These are phyloP conservation scores for Isotomurus palustris DNA, from an alignment of 2,888 invertebrate species.

Conservation along the genomic window DNA sequence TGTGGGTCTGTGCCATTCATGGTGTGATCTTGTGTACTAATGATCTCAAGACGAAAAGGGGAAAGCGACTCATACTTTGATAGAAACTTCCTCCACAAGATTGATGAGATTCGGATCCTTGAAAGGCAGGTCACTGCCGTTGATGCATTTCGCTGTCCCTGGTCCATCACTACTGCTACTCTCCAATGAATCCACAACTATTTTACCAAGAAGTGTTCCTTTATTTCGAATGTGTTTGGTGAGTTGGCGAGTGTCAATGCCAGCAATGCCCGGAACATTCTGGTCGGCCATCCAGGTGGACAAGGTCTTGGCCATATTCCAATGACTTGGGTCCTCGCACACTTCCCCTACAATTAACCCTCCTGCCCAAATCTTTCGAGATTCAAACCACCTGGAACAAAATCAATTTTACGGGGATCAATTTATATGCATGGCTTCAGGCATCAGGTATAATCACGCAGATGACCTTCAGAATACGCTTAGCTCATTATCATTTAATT, in stretches of 20 bases:
- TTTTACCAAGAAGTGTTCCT: slow-evolving; percentile 75
- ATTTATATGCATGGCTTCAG: too few species aligned
- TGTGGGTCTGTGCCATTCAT: too few species aligned
- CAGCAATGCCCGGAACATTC: slow-evolving; percentile 75
- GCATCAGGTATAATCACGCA: too few species aligned
- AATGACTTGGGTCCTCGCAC: slow-evolving; percentile 82
- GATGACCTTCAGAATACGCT: too few species aligned
- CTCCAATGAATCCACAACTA: slow-evolving; percentile 49
- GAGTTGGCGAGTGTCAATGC: slow-evolving; percentile 86
- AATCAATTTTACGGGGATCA: too few species aligned
- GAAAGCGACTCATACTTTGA: slow-evolving; percentile 63
- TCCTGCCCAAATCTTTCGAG: slow-evolving; percentile 81
- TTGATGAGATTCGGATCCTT: slow-evolving; percentile 81
- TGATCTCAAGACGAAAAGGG: too few species aligned
- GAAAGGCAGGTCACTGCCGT: slow-evolving; percentile 50
- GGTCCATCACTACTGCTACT: slow-evolving; percentile 14
- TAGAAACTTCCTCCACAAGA: slow-evolving; percentile 86
- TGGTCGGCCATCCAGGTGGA: slow-evolving; percentile 77
- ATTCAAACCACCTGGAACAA: slow-evolving; percentile 77
- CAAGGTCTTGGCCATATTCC: slow-evolving; percentile 74
- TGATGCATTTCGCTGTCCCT: slow-evolving; percentile 1
- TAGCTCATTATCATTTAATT: too few species aligned
- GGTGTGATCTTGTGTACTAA: too few species aligned
- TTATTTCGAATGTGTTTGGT: slow-evolving; percentile 86
- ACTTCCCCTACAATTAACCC: slow-evolving; percentile 88